Conservation (phyloP, 2,113 vertebrate genomes). For the Psammodynastes pulverulentus region DNA sequence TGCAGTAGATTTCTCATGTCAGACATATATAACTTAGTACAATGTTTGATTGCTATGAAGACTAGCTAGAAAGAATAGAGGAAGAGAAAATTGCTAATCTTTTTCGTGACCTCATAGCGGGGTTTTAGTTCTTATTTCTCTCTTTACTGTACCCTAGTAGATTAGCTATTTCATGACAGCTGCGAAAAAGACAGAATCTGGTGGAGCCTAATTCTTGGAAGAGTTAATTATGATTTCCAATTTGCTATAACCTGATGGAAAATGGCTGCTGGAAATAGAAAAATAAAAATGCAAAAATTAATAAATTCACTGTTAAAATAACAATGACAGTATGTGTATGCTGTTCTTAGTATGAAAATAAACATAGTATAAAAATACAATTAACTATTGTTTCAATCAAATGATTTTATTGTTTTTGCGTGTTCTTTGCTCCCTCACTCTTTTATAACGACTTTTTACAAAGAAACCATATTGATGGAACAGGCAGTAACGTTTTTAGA, state of each 20-base stretch:
- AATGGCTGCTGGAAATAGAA: background rate
- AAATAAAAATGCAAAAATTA: background rate
- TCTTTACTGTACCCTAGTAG: background rate
- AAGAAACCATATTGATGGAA: slow-evolving; percentile 64
- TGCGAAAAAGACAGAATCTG: background rate
- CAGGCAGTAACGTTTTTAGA: slow-evolving; percentile 64
- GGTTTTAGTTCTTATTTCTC: background rate
- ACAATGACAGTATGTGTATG: background rate
- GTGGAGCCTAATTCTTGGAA: background rate
- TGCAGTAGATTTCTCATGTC: background rate
- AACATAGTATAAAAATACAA: background rate
- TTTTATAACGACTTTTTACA: slow-evolving; percentile 50
- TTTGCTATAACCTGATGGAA: background rate
- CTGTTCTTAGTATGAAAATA: background rate
- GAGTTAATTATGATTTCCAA: background rate
- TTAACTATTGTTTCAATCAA: background rate
- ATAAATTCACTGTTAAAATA: background rate
- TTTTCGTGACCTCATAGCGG: background rate
- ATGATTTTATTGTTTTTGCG: background rate
- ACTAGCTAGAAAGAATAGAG: background rate
- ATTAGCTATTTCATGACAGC: background rate
- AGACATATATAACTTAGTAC: background rate
- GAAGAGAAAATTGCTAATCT: background rate
- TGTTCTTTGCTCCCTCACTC: slow-evolving; percentile 36
- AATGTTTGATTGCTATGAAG: background rate